These are phyloP conservation scores for Sphaerophoria taeniata DNA, from an alignment of 2,888 invertebrate genomes.

Conservation along the genomic window DNA sequence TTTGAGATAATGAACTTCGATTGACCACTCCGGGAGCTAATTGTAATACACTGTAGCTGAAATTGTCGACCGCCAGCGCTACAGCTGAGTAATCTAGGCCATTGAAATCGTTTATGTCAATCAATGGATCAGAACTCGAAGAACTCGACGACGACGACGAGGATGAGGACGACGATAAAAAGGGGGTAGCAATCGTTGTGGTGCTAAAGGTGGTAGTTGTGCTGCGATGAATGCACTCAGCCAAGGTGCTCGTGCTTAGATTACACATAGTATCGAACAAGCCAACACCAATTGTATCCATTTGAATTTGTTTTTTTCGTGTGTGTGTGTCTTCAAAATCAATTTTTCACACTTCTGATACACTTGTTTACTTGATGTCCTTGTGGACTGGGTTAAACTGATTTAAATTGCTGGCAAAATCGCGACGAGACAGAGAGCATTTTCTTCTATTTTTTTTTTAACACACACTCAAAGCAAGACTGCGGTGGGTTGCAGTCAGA, in stretches of 20 bases:
- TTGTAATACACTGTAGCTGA: constrained; percentile 71
- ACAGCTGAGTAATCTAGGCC: constrained; percentile 74
- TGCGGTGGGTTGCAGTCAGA: constrained; percentile 49
- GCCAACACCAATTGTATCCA: constrained; percentile 60
- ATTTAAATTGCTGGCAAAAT: constrained; percentile 37
- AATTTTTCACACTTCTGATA: not conserved
- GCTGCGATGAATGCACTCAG: constrained; percentile 69
- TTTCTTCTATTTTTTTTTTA: constrained; percentile 12
- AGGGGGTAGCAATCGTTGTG: constrained; percentile 46
- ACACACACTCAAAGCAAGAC: constrained; percentile 5
- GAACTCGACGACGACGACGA: constrained; percentile 40
- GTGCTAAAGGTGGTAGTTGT: constrained; percentile 34
- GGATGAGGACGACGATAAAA: constrained; percentile 38
- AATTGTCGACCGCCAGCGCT: constrained; percentile 70
- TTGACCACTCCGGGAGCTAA: constrained; percentile 66
- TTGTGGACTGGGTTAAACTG: constrained; percentile 29
- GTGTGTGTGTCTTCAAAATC: constrained; percentile 1
- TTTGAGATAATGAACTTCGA: constrained; percentile 65
- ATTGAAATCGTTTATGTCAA: constrained; percentile 74
- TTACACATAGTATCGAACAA: constrained; percentile 70
- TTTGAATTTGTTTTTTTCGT: constrained; percentile 34
- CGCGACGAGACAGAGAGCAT: constrained; percentile 58
- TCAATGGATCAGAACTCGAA: constrained; percentile 65
- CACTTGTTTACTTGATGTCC: constrained; percentile 28
- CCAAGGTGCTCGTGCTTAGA: constrained; percentile 69